phyloP scores from a whole-genome alignment of 2,888 invertebrate genomes.

The Trichogramma dendrolimi region DNA sequence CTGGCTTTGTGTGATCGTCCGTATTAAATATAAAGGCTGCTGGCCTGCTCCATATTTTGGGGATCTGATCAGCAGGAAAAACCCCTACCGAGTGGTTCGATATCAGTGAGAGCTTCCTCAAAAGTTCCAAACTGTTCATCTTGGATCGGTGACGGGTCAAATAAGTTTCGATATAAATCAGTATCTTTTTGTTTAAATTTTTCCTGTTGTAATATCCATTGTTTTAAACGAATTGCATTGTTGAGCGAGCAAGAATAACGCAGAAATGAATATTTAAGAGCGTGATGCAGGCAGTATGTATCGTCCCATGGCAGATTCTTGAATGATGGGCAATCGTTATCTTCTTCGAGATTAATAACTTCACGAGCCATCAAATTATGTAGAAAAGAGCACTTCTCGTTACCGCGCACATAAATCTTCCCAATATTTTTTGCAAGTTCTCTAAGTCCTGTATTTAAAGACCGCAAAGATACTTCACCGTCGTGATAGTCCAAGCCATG shows the following conservation, averaged over 20 bases:
- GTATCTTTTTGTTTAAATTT: too few relatives aligned
- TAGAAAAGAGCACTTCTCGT: background rate
- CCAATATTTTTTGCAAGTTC: background rate
- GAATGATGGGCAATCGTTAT: background rate
- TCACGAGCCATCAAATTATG: background rate
- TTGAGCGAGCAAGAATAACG: background rate
- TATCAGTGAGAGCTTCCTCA: background rate
- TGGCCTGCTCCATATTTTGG: slow-evolving; percentile 1
- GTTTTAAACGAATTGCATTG: background rate
- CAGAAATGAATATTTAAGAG: background rate
- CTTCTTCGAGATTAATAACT: background rate
- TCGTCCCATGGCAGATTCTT: background rate
- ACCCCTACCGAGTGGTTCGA: background rate
- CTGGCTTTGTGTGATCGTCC: slow-evolving; percentile 9
- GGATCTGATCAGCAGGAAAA: slow-evolving; percentile 8
- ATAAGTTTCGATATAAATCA: too few relatives aligned
- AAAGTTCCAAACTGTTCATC: slow-evolving; percentile 4
- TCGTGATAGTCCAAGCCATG: background rate
- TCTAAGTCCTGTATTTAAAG: background rate
- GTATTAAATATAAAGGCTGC: slow-evolving; percentile 2
- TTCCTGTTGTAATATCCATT: background rate
- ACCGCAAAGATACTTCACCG: background rate
- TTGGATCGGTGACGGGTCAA: background rate
- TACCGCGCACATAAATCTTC: background rate
- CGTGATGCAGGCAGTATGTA: background rate